Conservation (phyloP, 2,113 vertebrate genomes). For the Laticauda colubrina region DNA sequence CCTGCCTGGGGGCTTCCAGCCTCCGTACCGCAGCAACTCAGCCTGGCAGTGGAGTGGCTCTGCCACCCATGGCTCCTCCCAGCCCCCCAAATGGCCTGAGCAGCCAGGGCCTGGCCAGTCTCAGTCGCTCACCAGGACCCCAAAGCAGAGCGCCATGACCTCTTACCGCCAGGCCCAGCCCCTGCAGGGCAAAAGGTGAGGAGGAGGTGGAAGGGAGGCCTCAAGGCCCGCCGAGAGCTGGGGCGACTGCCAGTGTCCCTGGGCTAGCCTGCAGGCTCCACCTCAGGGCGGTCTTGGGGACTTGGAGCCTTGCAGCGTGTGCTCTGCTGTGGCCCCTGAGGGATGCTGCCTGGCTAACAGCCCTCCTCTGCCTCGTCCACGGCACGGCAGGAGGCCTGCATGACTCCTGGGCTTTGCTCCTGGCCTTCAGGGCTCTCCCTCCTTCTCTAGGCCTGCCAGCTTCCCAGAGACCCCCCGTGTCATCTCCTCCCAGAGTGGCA, state of each 20-base stretch:
- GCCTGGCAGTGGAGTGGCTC: slow-evolving; percentile 87
- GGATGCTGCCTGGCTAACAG: background rate
- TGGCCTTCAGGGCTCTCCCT: background rate
- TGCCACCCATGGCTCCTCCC: slow-evolving; percentile 69
- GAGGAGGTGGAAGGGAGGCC: background rate
- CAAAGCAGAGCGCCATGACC: slow-evolving; percentile 71
- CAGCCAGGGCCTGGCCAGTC: slow-evolving; percentile 57
- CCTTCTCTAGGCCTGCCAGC: slow-evolving; percentile 80
- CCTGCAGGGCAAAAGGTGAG: slow-evolving; percentile 80
- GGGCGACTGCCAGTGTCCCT: background rate
- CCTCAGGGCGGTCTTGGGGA: rapidly evolving
- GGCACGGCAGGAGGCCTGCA: background rate
- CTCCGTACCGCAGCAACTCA: slow-evolving; percentile 74
- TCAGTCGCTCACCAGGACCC: slow-evolving; percentile 69
- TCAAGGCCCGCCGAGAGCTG: background rate
- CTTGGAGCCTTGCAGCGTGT: rapidly evolving
- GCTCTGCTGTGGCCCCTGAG: rapidly evolving
- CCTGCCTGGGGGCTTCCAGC: slow-evolving; percentile 71
- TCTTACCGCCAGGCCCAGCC: slow-evolving; percentile 83
- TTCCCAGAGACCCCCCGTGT: slow-evolving; percentile 88
- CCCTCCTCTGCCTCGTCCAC: background rate
- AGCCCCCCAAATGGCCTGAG: slow-evolving; percentile 73
- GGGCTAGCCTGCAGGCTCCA: too few relatives aligned
- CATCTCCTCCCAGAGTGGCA: slow-evolving; percentile 71
- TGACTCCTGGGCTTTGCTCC: background rate